A percentile compares a stretch with the other conserved stretches of the same genome.
Evolutionary conservation across 2,797 vertebrate species (phyloP).

Genomic region (Chelonia mydas): DNA sequence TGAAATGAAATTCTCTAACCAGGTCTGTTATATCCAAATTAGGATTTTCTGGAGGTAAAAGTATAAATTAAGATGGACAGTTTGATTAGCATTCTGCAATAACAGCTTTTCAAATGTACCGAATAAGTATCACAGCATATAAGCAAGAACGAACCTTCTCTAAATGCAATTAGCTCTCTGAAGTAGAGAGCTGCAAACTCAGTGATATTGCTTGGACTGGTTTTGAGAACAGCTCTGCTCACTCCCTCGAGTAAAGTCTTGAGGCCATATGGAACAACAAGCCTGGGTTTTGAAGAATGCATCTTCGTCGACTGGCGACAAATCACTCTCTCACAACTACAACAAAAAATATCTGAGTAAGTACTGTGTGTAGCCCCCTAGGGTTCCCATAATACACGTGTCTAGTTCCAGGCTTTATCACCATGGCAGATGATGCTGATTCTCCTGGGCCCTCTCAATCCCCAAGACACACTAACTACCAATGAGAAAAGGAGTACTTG

Average conservation of each 20-base stretch:
- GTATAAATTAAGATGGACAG: neutral
- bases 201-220: slow-evolving; percentile 63
- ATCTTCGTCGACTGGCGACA: slow-evolving; percentile 44
- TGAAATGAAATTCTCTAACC: slow-evolving; percentile 68
- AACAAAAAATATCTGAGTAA: slow-evolving; percentile 40
- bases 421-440: neutral
- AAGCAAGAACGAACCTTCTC: slow-evolving; percentile 74
- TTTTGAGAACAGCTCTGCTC: slow-evolving; percentile 72
- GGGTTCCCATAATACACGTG: neutral
- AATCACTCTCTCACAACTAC: slow-evolving; percentile 30
- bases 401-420: neutral
- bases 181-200: slow-evolving; percentile 79
- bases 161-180: slow-evolving; percentile 72
- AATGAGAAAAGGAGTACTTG: too few relatives aligned
- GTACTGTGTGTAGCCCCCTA: neutral
- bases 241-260: slow-evolving; percentile 77
- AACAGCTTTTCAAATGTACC: neutral
- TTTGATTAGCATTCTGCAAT: accelerated
- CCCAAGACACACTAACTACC: neutral
- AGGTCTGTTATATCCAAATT: slow-evolving; percentile 73
- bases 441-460: neutral
- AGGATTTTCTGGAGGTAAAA: slow-evolving; percentile 66
- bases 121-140: neutral
- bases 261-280: slow-evolving; percentile 74
- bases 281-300: slow-evolving; percentile 66